Evolutionary conservation across 2,113 vertebrate species (phyloP), one percentile per base, ranked within the genome.

Genomic region (Acanthisitta chloris): DNA sequence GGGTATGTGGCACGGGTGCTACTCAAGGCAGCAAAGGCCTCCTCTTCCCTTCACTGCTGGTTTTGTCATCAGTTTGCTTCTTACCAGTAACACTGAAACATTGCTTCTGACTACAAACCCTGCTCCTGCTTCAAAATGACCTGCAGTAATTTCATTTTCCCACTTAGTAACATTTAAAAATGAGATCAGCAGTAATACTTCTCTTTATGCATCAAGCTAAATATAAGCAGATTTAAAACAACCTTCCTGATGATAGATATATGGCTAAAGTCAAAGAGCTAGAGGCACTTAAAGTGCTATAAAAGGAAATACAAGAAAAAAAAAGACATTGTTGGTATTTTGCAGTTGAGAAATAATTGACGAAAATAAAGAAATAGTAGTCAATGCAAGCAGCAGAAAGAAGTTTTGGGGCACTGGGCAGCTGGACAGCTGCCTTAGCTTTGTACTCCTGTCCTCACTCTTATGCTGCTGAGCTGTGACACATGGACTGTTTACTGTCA

Each of bases 111-210:
- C 79, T 88, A 65, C 65, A 80, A 86, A 73, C 43, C 29, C 20
- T 76, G 55, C 58, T 91, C 59, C 88, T 86, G 57, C 48, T 72
- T 85, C 82, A 90, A 93, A 94, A 93, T 2, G 14, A 92, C 86
- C 69, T 58, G 78, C 76, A 92, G 85, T 81, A 94, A 90, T 95
- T 90, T 81, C 24, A 76, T 87, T 94, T 82, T 91, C 42, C n/a
- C 21, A 88, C 67, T 82, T 90, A 36, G 81, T 36, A 94, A 92
- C 88, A 88, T 59, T 96, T 86, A 61, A 92, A 79, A 87, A 94
- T 61, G 66, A 70, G 67, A 86, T 91, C 84, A 91, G 74, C 69
- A 93, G 88, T 72, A 96, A 88, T 67, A 90, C 66, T 90, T 91
- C 59, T 86, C 78, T 52, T 94, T 92, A 89, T 73, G 74, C 66